Base-by-base conservation (phyloP, 1,140 invertebrate species). In the Drosophila nasuta region DNA sequence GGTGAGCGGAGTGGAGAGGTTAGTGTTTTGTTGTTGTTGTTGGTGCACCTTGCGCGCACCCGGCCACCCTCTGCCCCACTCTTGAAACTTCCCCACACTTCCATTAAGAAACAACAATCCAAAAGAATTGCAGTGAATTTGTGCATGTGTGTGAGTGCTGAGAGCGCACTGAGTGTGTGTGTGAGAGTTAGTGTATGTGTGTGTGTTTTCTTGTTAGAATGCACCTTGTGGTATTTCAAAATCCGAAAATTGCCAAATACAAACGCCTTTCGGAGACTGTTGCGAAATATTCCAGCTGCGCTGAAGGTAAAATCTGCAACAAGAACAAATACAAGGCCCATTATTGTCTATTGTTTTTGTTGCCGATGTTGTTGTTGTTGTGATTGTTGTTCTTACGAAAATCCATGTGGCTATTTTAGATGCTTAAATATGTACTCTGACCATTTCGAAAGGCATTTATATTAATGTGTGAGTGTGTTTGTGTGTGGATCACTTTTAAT, bases 151-250 rank as follows among this genome's bases (percentile, higher is more conserved):
- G 63, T 77, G 66, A 67, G 67, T 69, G 56, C 70, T 59, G 67
- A 54, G 60, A 67, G 74, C 48, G 70, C 49, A 30, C 35, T 46
- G 20, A 25, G 49, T 38, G 25, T 28, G 20, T 33, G 45, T 58
- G 45, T 60, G 20, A 46, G 30, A 62, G 45, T 69, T 59, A 63
- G 60, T 66, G 67, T 79, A 67, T 75, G 56, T 64, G 15, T 75
- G 67, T 80, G 77, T 81, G 25, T 77, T 74, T 74, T 68, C 59
- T 67, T 74, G 70, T 81, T 89, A 89, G 86, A 89, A 89, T 89
- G 85, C 85, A 89, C 85, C 85, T 89, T 89, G 86, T 89, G 85
- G 81, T 85, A 89, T 90, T 89, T 89, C 83, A 79, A 89, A 89
- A 89, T 90, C 78, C 68, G 85, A 89, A 81, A 81, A 89, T 89